Percentiles rank a stretch among this genome's conserved stretches.
phyloP scores from a whole-genome alignment of 2,797 vertebrate genomes.

The Sphaeramia orbicularis region DNA sequence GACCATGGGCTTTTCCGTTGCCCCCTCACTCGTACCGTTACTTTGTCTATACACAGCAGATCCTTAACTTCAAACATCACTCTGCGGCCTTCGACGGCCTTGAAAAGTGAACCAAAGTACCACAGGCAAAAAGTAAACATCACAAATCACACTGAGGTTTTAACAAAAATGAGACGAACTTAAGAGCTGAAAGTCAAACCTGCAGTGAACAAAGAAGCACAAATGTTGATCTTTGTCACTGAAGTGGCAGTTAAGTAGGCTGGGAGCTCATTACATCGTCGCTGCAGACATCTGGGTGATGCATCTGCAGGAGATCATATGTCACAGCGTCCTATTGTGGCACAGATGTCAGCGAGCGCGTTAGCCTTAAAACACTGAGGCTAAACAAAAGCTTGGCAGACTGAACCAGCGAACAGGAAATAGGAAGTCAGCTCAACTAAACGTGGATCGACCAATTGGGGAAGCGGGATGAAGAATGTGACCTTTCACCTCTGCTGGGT shows the following conservation, averaged over 20 bases:
- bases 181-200: conserved; percentile 50
- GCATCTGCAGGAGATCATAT: conserved; percentile 58
- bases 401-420: conserved; percentile 72
- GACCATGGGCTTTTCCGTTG: conserved; percentile 41
- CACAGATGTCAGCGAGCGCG: conserved; percentile 38
- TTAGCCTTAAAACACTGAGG: conserved; percentile 50
- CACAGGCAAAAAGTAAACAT: background rate
- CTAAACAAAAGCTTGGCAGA: conserved; percentile 73
- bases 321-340: conserved; percentile 46
- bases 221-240: conserved; percentile 36
- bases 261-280: conserved; percentile 29
- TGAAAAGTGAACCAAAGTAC: conserved; percentile 1
- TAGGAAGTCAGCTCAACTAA: conserved; percentile 74
- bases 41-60: conserved; percentile 28
- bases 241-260: conserved; percentile 20
- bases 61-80: background rate
- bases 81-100: background rate
- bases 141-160: conserved; percentile 11
- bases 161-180: conserved; percentile 16
- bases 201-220: conserved; percentile 49
- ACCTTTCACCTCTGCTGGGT: conserved; percentile 68
- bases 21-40: conserved; percentile 34
- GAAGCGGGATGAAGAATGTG: conserved; percentile 57
- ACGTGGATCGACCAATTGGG: conserved; percentile 71
- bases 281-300: conserved; percentile 44